A percentile compares a stretch with the other conserved stretches of the same genome.
Conservation (phyloP, 2,888 invertebrate species). For the Yponomeuta malinellus region DNA sequence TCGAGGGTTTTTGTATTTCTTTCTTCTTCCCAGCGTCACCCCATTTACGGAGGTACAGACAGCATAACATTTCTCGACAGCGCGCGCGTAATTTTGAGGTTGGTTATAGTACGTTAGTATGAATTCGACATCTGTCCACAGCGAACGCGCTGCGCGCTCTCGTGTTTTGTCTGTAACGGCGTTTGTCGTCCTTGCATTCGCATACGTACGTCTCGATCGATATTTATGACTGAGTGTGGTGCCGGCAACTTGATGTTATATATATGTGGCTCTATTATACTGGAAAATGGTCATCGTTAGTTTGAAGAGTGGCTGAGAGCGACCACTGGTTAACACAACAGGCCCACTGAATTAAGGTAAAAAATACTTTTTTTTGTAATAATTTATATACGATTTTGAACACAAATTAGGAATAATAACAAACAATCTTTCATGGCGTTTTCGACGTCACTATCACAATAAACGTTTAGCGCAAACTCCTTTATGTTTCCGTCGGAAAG, state of each 20-base stretch:
- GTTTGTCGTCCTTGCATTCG: slow-evolving; percentile 41
- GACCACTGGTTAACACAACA: not conserved
- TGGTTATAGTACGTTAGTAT: slow-evolving; percentile 55
- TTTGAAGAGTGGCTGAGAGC: not conserved
- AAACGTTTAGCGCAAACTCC: too few relatives aligned
- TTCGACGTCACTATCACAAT: too few relatives aligned
- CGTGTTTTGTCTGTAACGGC: slow-evolving; percentile 20
- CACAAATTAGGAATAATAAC: too few relatives aligned
- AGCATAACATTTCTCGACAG: slow-evolving; percentile 64
- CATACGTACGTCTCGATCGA: slow-evolving; percentile 38
- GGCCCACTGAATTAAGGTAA: not conserved
- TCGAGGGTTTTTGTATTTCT: slow-evolving; percentile 31
- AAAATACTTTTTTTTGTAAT: too few relatives aligned
- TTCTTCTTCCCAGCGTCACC: slow-evolving; percentile 53
- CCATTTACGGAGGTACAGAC: slow-evolving; percentile 54
- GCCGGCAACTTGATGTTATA: slow-evolving; percentile 22
- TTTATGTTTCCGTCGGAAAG: too few relatives aligned
- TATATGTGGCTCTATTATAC: not conserved
- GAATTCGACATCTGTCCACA: slow-evolving; percentile 57
- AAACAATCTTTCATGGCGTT: too few relatives aligned
- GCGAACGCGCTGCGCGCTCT: slow-evolving; percentile 43
- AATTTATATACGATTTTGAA: too few relatives aligned
- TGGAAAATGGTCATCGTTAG: not conserved
- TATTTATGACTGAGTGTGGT: slow-evolving; percentile 48
- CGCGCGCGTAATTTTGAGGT: slow-evolving; percentile 70